phyloP scores from a whole-genome alignment of 1,140 invertebrate species.

The Lethocerus indicus region DNA sequence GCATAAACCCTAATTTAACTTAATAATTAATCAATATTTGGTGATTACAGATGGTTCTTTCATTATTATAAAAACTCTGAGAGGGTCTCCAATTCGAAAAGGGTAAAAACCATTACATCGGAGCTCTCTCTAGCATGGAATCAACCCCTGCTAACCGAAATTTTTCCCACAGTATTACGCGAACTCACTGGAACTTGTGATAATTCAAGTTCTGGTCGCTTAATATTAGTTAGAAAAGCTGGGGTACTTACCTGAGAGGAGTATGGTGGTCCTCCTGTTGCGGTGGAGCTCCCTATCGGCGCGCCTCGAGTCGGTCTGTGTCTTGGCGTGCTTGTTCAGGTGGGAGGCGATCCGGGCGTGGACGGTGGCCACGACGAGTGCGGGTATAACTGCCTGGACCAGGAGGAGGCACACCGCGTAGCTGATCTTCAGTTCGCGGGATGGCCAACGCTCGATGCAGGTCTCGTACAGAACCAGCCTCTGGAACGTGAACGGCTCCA shows the following conservation, averaged over 20 bases:
- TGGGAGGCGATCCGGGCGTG: slow-evolving; percentile 32
- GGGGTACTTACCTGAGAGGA: slow-evolving; percentile 22
- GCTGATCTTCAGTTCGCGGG: slow-evolving; percentile 24
- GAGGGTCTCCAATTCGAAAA: too few species aligned
- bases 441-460: slow-evolving; percentile 29
- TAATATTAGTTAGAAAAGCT: too few species aligned
- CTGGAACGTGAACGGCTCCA: slow-evolving; percentile 23
- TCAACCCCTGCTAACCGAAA: too few species aligned
- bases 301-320: slow-evolving; percentile 21
- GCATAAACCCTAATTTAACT: too few species aligned
- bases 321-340: slow-evolving; percentile 22
- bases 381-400: slow-evolving; percentile 35
- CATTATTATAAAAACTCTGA: too few species aligned
- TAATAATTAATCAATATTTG: too few species aligned
- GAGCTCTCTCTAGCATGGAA: too few species aligned
- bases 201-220: too few species aligned
- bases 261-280: slow-evolving; percentile 31
- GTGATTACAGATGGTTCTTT: too few species aligned
- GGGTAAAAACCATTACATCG: too few species aligned
- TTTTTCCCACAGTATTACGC: too few species aligned
- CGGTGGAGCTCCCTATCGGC: slow-evolving; percentile 26
- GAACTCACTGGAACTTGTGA: too few species aligned
- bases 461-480: slow-evolving; percentile 23
- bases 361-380: slow-evolving; percentile 31
- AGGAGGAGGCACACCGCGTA: slow-evolving; percentile 33